Base-by-base conservation (phyloP, 2,888 invertebrate genomes). In the Brenthis ino region DNA sequence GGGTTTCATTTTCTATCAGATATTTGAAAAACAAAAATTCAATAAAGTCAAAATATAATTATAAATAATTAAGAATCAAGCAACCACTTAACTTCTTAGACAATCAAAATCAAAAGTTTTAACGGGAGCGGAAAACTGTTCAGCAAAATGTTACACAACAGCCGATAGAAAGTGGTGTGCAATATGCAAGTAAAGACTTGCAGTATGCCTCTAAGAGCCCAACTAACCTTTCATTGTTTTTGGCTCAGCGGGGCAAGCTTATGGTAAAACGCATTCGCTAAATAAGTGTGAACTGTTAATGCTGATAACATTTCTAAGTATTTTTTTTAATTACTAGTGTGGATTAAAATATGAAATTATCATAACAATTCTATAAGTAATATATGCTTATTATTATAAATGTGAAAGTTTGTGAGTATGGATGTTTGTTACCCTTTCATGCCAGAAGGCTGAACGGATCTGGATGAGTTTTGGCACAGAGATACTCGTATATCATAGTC, bases 151-250 rank as follows among this genome's bases (percentile, higher is more conserved):
- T 53, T 57, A 65, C 28, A 64, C 58, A 64, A 43, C 64, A 68
- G 66, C 58, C 70, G 70, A 65, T 68, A 64, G 64, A 57, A 66
- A 71, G 68, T 70, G 50, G 68, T 55, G 71, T 68, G 72, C 68
- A 70, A 70, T 72, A 72, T 72, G 68, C 72, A 72, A 65, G 68
- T 68, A 64, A 71, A 71, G 72, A 68, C 70, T 61, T 68, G 66
- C 70, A 70, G 64, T 66, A 66, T 65, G 72, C 70, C 63, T 57
- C 64, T 68, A 70, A 72, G 72, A 72, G 72, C 72, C 64, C 68
- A 70, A 72, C 70, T 72, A 72, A 70, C 71, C 73, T 66, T 64
- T 69, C 71, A 73, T 73, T 73, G 71, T 73, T 73, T 73, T 71
- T 66, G 71, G 71, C 73, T 71, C 67, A 58, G 55, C 72, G 65